A percentile compares a stretch with the other conserved stretches of the same genome.
Evolutionary conservation across 2,113 vertebrate species (phyloP).

Genomic region (Dicentrarchus labrax): DNA sequence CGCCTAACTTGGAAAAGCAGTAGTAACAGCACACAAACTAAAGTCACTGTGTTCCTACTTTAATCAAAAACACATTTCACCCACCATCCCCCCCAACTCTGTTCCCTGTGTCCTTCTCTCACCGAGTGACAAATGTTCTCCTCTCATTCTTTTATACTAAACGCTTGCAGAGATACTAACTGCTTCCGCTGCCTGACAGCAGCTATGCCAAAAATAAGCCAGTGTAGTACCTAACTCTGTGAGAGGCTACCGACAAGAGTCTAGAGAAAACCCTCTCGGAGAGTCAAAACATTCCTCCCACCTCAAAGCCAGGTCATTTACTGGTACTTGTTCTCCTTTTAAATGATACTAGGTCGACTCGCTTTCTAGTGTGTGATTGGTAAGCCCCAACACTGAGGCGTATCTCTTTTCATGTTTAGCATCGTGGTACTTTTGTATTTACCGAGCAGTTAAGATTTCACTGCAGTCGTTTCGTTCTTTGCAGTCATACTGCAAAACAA

Average conservation of each 20-base stretch:
- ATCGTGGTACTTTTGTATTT: constrained; percentile 33
- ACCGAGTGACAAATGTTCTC: constrained; percentile 78
- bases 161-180: constrained; percentile 45
- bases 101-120: constrained; percentile 62
- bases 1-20: constrained; percentile 75
- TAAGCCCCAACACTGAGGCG: constrained; percentile 6
- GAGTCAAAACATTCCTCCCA: constrained; percentile 66
- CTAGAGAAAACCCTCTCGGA: constrained; percentile 22
- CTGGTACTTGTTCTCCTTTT: constrained; percentile 36
- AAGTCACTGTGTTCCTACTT: constrained; percentile 75
- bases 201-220: constrained; percentile 69
- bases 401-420: constrained; percentile 21
- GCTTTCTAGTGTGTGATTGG: constrained; percentile 35
- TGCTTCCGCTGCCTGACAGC: constrained; percentile 58
- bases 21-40: constrained; percentile 76
- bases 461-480: constrained; percentile 22
- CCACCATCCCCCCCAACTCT: constrained; percentile 40
- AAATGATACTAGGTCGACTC: constrained; percentile 30
- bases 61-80: constrained; percentile 86
- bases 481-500: constrained; percentile 42
- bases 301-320: constrained; percentile 51
- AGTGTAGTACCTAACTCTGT: constrained; percentile 42
- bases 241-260: constrained; percentile 53
- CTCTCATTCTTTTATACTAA: constrained; percentile 72
- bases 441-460: neutral